Conservation (phyloP, 1,140 invertebrate genomes). For the Dinoponera quadriceps region DNA sequence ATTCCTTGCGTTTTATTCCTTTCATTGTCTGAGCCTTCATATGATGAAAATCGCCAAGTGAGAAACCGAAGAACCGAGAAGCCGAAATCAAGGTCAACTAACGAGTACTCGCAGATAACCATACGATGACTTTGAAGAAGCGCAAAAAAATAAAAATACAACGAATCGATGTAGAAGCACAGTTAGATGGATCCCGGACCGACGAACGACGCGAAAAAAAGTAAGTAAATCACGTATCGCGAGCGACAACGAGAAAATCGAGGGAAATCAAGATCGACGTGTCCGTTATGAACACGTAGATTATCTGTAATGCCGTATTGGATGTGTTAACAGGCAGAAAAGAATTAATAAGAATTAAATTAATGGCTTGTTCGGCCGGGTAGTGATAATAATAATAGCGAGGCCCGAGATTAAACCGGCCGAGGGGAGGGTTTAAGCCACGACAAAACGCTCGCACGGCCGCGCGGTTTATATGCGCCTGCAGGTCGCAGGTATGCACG, state of each 20-base stretch:
- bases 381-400: slow-evolving; percentile 47
- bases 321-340: slow-evolving; percentile 43
- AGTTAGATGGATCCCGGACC: no score
- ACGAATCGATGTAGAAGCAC: no score
- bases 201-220: no score
- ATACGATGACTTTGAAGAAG: no score
- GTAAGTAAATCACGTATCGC: no score
- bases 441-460: slow-evolving; percentile 44
- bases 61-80: no score
- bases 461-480: slow-evolving; percentile 34
- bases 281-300: neutral
- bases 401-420: slow-evolving; percentile 38
- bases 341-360: slow-evolving; percentile 46
- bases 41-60: no score
- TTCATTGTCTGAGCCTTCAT: no score
- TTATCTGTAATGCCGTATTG: slow-evolving; percentile 18
- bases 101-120: no score
- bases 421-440: neutral
- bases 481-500: slow-evolving; percentile 31
- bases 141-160: no score
- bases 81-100: no score
- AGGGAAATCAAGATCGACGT: neutral
- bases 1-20: no score
- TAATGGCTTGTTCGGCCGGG: slow-evolving; percentile 28
- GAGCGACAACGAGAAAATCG: neutral